These are phyloP conservation scores for Paramormyrops kingsleyae DNA, from an alignment of 2,113 vertebrate genomes.

Conservation along the genomic window DNA sequence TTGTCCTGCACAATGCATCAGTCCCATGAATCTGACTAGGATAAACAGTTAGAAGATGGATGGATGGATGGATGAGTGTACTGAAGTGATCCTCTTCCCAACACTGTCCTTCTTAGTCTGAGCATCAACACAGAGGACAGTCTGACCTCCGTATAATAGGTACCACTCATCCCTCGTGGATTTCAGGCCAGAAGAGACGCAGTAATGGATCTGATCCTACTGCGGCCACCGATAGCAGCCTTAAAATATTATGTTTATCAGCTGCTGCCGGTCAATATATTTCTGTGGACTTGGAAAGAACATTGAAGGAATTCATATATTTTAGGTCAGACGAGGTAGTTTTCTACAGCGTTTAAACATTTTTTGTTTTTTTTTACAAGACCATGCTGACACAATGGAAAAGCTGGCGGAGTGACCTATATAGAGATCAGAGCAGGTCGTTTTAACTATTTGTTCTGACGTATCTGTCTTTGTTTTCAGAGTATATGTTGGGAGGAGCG, in stretches of 20 bases:
- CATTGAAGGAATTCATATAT: not conserved
- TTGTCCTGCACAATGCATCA: not conserved
- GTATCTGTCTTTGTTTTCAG: not conserved
- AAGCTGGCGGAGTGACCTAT: not conserved
- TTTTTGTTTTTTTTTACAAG: not conserved
- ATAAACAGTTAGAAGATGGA: not conserved
- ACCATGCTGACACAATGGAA: not conserved
- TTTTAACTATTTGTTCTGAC: not conserved
- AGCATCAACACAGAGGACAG: not conserved
- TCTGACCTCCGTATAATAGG: conserved; percentile 1
- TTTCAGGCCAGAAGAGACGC: not conserved
- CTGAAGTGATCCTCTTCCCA: not conserved
- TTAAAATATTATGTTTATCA: not conserved
- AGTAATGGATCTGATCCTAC: not conserved
- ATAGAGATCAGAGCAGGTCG: not conserved
- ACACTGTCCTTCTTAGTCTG: not conserved
- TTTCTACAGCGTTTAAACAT: not conserved
- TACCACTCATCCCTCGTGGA: not conserved
- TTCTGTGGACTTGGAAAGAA: not conserved
- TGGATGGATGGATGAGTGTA: not conserved
- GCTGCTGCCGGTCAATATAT: not conserved
- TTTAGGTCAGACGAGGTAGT: not conserved
- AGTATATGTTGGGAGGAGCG: not conserved
- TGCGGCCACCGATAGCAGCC: not conserved
- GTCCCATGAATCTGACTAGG: not conserved